Percentiles rank a stretch among this genome's conserved stretches.
Conservation (phyloP, 2,888 invertebrate species). For the Caenorhabditis angaria region DNA sequence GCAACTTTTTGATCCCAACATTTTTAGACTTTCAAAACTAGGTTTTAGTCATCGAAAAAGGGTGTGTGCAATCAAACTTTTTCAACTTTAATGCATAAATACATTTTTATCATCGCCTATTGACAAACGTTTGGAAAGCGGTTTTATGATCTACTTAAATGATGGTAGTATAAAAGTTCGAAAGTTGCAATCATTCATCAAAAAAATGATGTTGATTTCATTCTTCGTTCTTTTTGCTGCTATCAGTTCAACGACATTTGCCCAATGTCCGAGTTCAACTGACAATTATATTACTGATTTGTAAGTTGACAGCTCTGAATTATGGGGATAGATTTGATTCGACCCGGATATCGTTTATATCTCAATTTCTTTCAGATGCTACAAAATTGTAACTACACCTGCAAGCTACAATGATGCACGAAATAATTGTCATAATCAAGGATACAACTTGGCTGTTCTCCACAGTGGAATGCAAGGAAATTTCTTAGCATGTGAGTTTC, state of each 20-base stretch:
- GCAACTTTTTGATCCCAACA: too few species aligned
- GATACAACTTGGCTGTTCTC: neutral
- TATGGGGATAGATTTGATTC: neutral
- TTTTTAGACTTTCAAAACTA: too few species aligned
- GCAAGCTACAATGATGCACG: neutral
- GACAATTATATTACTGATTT: neutral
- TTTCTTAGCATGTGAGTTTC: neutral
- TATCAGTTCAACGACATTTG: neutral
- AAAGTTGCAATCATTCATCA: too few species aligned
- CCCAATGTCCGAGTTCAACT: neutral
- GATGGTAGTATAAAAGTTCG: too few species aligned
- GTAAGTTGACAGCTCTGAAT: neutral
- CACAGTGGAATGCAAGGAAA: neutral
- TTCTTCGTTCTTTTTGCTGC: neutral
- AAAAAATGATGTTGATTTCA: neutral
- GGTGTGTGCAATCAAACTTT: too few species aligned
- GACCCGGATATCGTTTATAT: neutral
- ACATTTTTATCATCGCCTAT: too few species aligned
- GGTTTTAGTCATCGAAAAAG: too few species aligned
- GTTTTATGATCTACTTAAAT: too few species aligned
- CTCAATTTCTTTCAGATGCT: conserved; percentile 5
- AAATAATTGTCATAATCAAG: neutral
- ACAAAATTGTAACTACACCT: neutral
- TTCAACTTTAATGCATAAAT: too few species aligned
- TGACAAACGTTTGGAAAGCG: too few species aligned